A percentile compares a stretch with the other conserved stretches of the same genome.
phyloP scores from a whole-genome alignment of 2,113 vertebrate species.

The Glaucomys volans region DNA sequence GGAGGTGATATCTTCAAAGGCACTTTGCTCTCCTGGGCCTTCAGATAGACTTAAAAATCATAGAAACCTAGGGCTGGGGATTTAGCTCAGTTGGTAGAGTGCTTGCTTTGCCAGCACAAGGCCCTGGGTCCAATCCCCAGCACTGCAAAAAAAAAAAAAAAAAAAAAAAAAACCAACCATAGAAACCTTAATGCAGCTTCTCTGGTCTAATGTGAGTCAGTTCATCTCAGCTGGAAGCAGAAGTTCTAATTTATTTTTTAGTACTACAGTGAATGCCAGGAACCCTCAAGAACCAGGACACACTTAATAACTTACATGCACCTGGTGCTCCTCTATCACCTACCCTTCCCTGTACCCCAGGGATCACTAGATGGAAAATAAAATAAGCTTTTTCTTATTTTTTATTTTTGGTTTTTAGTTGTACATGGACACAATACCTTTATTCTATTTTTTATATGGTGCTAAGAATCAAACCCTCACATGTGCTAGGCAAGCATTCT shows the following conservation, averaged over 20 bases:
- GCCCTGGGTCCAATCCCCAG: too few relatives aligned
- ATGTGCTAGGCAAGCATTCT: too few relatives aligned
- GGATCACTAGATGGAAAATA: background rate
- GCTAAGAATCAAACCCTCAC: too few relatives aligned
- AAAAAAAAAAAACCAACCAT: too few relatives aligned
- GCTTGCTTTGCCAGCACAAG: too few relatives aligned
- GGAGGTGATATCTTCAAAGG: constrained; percentile 11
- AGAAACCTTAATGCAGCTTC: constrained; percentile 3
- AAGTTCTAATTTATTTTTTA: background rate
- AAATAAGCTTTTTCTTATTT: too few relatives aligned
- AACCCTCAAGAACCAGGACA: background rate
- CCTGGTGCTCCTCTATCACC: background rate
- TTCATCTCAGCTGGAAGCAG: background rate
- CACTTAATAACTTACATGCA: background rate
- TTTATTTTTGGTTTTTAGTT: too few relatives aligned
- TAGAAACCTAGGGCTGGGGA: too few relatives aligned
- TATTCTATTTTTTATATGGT: background rate
- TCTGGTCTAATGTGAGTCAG: background rate
- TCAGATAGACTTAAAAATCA: constrained; percentile 1
- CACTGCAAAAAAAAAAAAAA: too few relatives aligned
- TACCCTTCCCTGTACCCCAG: background rate
- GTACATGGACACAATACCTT: background rate
- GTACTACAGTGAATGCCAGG: background rate
- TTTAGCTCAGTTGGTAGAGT: too few relatives aligned
- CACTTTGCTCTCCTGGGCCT: constrained; percentile 28